Evolutionary conservation across 2,888 invertebrate species (phyloP), one percentile per base, ranked within the genome.

Genomic region (Synanthedon formicaeformis): DNA sequence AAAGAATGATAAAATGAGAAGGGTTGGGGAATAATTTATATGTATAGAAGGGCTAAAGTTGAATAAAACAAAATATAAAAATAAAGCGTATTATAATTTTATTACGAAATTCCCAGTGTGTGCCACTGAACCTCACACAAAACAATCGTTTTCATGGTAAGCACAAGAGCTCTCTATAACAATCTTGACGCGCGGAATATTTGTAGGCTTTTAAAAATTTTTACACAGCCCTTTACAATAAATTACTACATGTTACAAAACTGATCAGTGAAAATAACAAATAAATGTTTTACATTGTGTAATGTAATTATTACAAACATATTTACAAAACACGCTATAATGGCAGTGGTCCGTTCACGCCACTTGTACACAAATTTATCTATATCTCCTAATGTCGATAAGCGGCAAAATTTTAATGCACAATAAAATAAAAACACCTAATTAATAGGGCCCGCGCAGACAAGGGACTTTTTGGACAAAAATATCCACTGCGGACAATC

Each of bases 21-120:
- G 18, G 18, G 18, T 23, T 23, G 4, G 4, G 3, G 18, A n/a
- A n/a, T n/a, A n/a, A n/a, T n/a, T n/a, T n/a, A n/a, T n/a, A n/a
- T n/a, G 16, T 23, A 23, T 23, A 23, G 8, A 2, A 34, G 34
- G 8, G 8, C 10, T 34, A 34, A 34, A 8, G 6, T 34, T 34
- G 34, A 81, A 83, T 81, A 79, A 86, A 86, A 86, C 67, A 63
- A 78, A 68, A 67, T 68, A 62, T 82, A 71, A 85, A 86, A 87
- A 86, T 85, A 86, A 86, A 86, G 86, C 86, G 86, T 86, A 85
- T 81, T 85, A 86, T 84, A 86, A 83, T 86, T 86, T 85, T 81
- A 85, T 86, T 85, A 86, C 75, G 86, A 85, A 86, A 85, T 75
- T 74, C 82, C 79, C 86, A 86, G 86, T 86, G 75, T 82, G 84